Percentiles rank a stretch among this genome's conserved stretches.
Evolutionary conservation across 2,797 vertebrate genomes (phyloP).

Genomic region (Pangasius mekongensis): DNA sequence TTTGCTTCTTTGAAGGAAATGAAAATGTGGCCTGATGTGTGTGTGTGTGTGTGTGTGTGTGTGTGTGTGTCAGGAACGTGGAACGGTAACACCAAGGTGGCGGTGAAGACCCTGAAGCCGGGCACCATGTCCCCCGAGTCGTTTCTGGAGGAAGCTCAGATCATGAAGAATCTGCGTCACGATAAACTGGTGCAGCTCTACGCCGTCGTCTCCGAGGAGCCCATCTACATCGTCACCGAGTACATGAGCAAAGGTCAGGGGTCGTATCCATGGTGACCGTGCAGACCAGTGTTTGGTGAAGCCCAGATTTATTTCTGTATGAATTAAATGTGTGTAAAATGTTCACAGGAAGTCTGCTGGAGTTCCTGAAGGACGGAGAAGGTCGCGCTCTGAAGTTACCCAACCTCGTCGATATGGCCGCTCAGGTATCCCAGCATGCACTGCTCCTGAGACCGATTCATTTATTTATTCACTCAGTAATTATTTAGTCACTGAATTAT

Average conservation of each 20-base stretch:
- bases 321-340: neutral
- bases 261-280: neutral
- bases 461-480: neutral
- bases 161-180: constrained; percentile 97
- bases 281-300: neutral
- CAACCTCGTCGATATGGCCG: constrained; percentile 95
- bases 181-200: constrained; percentile 97
- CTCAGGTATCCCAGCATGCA: constrained; percentile 79
- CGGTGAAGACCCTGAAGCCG: constrained; percentile 96
- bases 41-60: neutral
- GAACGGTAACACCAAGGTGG: constrained; percentile 98
- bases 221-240: constrained; percentile 97
- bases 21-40: neutral
- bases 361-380: constrained; percentile 96
- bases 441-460: neutral
- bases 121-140: constrained; percentile 98
- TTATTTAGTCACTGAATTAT: neutral
- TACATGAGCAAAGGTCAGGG: constrained; percentile 94
- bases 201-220: constrained; percentile 95
- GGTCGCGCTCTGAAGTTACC: constrained; percentile 92
- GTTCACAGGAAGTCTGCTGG: constrained; percentile 88
- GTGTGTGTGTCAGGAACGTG: constrained; percentile 83
- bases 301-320: neutral
- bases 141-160: constrained; percentile 97
- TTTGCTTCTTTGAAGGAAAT: neutral